Evolutionary conservation across 2,797 vertebrate species (phyloP).

Genomic region (Taenioides sp.): DNA sequence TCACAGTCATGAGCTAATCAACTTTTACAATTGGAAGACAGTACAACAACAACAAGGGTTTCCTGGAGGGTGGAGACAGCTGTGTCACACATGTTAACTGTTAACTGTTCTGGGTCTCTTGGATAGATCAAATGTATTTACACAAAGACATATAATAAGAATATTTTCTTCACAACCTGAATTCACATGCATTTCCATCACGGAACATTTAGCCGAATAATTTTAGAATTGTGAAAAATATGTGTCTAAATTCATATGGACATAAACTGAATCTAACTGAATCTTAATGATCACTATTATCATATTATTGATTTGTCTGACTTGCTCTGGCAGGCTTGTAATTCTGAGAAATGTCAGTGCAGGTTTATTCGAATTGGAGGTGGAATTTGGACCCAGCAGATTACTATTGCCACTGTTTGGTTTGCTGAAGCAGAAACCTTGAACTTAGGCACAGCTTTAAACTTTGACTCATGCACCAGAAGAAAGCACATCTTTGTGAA

Average conservation of each 20-base stretch:
- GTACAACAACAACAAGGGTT: no score
- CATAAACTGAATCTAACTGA: neutral
- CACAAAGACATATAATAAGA: no score
- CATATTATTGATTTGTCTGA: neutral
- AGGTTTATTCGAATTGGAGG: neutral
- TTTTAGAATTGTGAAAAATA: no score
- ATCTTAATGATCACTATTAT: neutral
- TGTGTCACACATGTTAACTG: no score
- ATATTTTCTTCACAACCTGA: no score
- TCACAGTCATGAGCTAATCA: no score
- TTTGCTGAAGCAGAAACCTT: constrained; percentile 1
- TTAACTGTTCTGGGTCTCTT: no score
- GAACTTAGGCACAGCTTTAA: constrained; percentile 6
- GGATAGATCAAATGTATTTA: no score
- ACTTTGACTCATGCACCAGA: constrained; percentile 25
- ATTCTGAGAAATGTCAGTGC: neutral
- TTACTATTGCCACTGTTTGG: constrained; percentile 22
- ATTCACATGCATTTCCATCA: no score
- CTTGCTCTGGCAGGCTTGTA: neutral
- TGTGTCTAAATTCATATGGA: neutral
- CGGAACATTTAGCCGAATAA: no score
- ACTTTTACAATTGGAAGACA: no score
- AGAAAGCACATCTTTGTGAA: neutral
- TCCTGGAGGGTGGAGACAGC: no score
- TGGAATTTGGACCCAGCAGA: constrained; percentile 45